Evolutionary conservation across 2,113 vertebrate genomes (phyloP), one percentile per base, ranked within the genome.

Genomic region (Mormyrus iriodes): DNA sequence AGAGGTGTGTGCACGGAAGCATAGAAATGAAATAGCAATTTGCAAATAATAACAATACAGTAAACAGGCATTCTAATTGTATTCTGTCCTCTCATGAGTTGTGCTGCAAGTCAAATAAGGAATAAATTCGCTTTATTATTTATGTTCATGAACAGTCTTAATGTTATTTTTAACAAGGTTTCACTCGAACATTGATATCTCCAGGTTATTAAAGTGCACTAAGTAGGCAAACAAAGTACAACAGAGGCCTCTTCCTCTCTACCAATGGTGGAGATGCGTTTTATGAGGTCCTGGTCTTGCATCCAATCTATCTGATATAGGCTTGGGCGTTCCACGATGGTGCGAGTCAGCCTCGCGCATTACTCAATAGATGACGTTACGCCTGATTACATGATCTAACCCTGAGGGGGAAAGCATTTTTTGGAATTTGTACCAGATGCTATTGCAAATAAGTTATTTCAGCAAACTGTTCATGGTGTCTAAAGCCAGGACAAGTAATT

Each of bases 41-140:
- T 86, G 39, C 85, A 48, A 73, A 90, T 76, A 19, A 58, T 42
- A 76, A 65, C 86, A 49, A 88, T 73, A 85, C 24, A 91, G 51
- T 15, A 89, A 91, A 91, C 89, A 94, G 92, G 92, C 91, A 42
- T 44, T 91, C 91, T 94, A 94, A 93, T 95, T 95, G 92, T 88
- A 91, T 91, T 91, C 9, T 10, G 1, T 88, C 90, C 90, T 91
- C 93, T 90, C 85, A 3, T 83, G 94, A 92, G 79, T 92, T 92
- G 92, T 94, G 94, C 95, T 94, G 93, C 94, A 86, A 90, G 90
- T 92, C 94, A 95, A 95, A 92, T 95, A 94, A 95, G 93, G 93
- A 92, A 91, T 93, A 94, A 93, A 95, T 95, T 95, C 94, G 92
- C 90, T 92, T 93, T 90, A 94, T 95, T 93, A 91, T 94, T 94